Percentiles rank a stretch among this genome's conserved stretches.
These are phyloP conservation scores for Zoanthus sociatus DNA, from an alignment of 92 coral and sea anemone genomes.

Conservation along the genomic window DNA sequence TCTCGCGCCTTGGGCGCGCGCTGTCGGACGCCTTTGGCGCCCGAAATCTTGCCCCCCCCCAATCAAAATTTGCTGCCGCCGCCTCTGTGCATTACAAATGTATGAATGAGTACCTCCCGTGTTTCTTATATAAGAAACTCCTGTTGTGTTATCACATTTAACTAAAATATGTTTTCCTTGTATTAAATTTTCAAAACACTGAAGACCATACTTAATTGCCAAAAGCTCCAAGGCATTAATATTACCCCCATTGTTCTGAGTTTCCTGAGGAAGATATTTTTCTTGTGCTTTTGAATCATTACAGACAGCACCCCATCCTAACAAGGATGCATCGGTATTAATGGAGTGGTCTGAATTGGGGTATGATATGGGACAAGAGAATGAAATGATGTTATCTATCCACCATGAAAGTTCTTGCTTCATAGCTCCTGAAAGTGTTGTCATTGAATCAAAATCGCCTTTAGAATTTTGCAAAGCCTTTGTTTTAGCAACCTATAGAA, in stretches of 20 bases:
- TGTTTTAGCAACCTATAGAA: constrained; percentile 21
- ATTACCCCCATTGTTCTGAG: neutral
- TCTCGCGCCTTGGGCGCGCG: too few species aligned
- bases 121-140: too few species aligned
- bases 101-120: too few species aligned
- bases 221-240: neutral
- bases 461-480: constrained; percentile 18
- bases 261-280: neutral
- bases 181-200: neutral
- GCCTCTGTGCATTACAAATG: too few species aligned
- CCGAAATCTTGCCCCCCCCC: too few species aligned
- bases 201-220: neutral
- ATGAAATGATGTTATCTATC: neutral
- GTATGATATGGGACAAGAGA: neutral
- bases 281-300: too few species aligned
- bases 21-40: too few species aligned
- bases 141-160: neutral
- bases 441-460: constrained; percentile 42
- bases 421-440: constrained; percentile 32
- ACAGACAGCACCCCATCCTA: too few species aligned
- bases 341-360: neutral
- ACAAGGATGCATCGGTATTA: neutral
- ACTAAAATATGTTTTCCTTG: neutral
- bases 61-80: too few species aligned
- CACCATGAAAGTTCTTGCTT: constrained; percentile 40